Conservation (phyloP, 2,113 vertebrate genomes). For the Sander lucioperca region DNA sequence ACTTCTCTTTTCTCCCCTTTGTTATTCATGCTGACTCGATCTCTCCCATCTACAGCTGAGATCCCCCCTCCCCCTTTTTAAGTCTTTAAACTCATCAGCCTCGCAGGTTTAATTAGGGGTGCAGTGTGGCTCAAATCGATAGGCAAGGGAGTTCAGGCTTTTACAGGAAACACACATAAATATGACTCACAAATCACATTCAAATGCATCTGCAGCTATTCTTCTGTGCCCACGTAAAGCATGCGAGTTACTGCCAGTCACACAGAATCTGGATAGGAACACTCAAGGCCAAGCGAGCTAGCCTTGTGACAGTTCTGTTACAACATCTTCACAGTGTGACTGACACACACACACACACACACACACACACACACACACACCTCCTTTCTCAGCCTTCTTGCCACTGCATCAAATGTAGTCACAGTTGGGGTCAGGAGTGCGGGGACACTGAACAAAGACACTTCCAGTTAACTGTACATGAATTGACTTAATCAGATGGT, state of each 20-base stretch:
- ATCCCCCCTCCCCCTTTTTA: neutral
- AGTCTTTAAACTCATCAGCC: conserved; percentile 55
- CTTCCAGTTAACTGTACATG: conserved; percentile 63
- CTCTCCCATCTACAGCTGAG: conserved; percentile 11
- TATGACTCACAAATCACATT: conserved; percentile 69
- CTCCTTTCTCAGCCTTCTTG: conserved; percentile 38
- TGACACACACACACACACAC: conserved; percentile 35
- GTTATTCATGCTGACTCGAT: conserved; percentile 8
- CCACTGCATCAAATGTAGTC: conserved; percentile 33
- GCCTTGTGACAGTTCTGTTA: conserved; percentile 73
- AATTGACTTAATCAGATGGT: conserved; percentile 70
- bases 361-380: conserved; percentile 35
- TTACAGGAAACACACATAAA: conserved; percentile 62
- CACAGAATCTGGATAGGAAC: conserved; percentile 45
- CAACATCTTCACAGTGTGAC: conserved; percentile 61
- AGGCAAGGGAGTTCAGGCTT: conserved; percentile 45
- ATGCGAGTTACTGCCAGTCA: conserved; percentile 63
- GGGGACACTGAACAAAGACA: conserved; percentile 57
- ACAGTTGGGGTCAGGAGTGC: conserved; percentile 47
- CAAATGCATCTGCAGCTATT: conserved; percentile 51
- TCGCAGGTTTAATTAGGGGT: conserved; percentile 69
- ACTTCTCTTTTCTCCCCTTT: conserved; percentile 14
- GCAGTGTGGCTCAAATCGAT: conserved; percentile 66
- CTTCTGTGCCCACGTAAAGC: conserved; percentile 51
- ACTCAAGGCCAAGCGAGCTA: conserved; percentile 59